These are phyloP conservation scores for Chaenogobius annularis DNA, from an alignment of 2,113 vertebrate genomes.

Conservation along the genomic window DNA sequence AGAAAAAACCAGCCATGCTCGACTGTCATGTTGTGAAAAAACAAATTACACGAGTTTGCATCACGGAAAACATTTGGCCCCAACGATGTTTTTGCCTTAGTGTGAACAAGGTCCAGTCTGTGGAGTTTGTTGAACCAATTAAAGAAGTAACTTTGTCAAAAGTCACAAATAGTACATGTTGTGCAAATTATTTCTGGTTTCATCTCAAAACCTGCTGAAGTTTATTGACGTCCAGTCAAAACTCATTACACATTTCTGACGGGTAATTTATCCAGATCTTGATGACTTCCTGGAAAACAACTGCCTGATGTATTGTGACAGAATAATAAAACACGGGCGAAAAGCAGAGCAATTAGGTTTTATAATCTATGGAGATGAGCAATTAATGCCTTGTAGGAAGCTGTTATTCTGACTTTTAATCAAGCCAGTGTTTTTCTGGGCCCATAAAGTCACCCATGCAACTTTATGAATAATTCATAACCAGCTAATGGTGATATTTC, in stretches of 20 bases:
- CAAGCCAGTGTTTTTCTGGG: slow-evolving; percentile 48
- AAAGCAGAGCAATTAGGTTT: slow-evolving; percentile 62
- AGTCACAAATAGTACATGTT: slow-evolving; percentile 26
- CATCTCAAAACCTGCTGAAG: slow-evolving; percentile 26
- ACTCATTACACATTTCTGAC: slow-evolving; percentile 52
- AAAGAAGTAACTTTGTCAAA: slow-evolving; percentile 34
- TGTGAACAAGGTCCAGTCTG: slow-evolving; percentile 15
- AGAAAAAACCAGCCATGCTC: background rate
- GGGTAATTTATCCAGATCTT: slow-evolving; percentile 57
- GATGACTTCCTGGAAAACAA: slow-evolving; percentile 62
- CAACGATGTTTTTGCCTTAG: slow-evolving; percentile 4
- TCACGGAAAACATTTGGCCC: slow-evolving; percentile 21
- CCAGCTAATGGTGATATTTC: slow-evolving; percentile 42
- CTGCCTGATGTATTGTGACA: slow-evolving; percentile 70
- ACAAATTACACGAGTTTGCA: slow-evolving; percentile 5
- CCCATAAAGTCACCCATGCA: slow-evolving; percentile 47
- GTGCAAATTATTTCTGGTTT: slow-evolving; percentile 34
- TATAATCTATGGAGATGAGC: slow-evolving; percentile 64
- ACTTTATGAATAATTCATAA: slow-evolving; percentile 59
- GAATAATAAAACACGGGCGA: slow-evolving; percentile 70
- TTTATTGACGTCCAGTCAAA: slow-evolving; percentile 46
- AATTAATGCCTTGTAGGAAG: slow-evolving; percentile 59
- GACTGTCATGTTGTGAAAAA: background rate
- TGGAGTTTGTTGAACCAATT: slow-evolving; percentile 36
- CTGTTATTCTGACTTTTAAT: slow-evolving; percentile 65